These are phyloP conservation scores for Dinomys branickii DNA, from an alignment of 2,113 vertebrate genomes.

Conservation along the genomic window DNA sequence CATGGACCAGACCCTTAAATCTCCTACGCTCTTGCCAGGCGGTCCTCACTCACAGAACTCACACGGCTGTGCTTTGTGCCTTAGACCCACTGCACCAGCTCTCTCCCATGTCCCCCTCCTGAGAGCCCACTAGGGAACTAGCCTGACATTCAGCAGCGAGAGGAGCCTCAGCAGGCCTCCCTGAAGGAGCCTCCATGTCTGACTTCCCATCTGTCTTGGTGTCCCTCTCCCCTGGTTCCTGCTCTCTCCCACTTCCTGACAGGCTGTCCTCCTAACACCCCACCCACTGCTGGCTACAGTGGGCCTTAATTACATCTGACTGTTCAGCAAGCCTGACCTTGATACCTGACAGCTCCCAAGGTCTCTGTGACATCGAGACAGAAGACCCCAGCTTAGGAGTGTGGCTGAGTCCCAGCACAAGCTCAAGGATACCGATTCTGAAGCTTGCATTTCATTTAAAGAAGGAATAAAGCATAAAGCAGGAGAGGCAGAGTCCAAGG, in stretches of 20 bases:
- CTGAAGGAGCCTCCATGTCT: not conserved
- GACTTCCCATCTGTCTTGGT: not conserved
- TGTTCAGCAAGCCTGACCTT: slow-evolving; percentile 38
- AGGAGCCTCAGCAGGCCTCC: not conserved
- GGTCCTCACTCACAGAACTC: not conserved
- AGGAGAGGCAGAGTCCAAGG: slow-evolving; percentile 53
- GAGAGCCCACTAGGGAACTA: not conserved
- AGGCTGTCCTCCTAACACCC: not conserved
- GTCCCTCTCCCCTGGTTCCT: not conserved
- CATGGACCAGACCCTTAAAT: not conserved
- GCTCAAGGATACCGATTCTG: not conserved
- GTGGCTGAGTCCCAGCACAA: not conserved
- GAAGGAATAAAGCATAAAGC: not conserved
- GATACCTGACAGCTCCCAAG: not conserved
- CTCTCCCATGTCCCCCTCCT: not conserved
- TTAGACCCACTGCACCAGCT: not conserved
- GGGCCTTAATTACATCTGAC: not conserved
- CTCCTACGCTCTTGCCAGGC: not conserved
- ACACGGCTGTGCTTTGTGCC: not conserved
- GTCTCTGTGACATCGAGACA: not conserved
- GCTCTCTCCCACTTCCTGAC: not conserved
- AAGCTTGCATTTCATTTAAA: slow-evolving; percentile 2
- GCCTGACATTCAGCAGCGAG: not conserved
- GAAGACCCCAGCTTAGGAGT: not conserved
- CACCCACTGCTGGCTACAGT: not conserved